Percentiles rank a stretch among this genome's conserved stretches.
These are phyloP conservation scores for Antedon mediterranea DNA, from an alignment of 53 echinoderm and acorn worm genomes.

Conservation along the genomic window DNA sequence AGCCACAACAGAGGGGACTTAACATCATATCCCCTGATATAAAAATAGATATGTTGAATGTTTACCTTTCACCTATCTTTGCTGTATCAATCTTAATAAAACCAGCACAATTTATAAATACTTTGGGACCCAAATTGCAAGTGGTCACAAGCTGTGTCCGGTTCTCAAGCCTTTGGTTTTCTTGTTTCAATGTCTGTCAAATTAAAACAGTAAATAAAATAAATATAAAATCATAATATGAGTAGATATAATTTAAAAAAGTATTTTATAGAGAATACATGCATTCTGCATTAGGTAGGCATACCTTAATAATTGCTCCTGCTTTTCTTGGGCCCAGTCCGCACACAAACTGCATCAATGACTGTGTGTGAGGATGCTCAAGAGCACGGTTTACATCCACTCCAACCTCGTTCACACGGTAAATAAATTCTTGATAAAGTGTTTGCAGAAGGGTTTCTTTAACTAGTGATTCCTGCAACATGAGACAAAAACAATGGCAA, in stretches of 20 bases:
- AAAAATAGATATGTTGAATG: background rate
- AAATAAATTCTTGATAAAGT: slow-evolving; percentile 87
- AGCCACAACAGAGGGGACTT: no score
- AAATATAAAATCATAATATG: no score
- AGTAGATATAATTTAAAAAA: background rate
- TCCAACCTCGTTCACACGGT: slow-evolving; percentile 88
- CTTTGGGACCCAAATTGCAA: slow-evolving; percentile 89
- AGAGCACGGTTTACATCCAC: slow-evolving; percentile 85
- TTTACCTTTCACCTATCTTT: slow-evolving; percentile 80
- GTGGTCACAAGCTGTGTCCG: slow-evolving; percentile 82
- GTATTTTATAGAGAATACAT: no score
- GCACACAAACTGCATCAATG: slow-evolving; percentile 87
- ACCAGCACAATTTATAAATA: slow-evolving; percentile 98
- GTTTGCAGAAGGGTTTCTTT: slow-evolving; percentile 55
- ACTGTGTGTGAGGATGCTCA: slow-evolving; percentile 44
- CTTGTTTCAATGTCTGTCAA: slow-evolving; percentile 71
- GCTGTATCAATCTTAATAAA: slow-evolving; percentile 89
- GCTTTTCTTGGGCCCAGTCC: slow-evolving; percentile 93
- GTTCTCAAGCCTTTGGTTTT: slow-evolving; percentile 78
- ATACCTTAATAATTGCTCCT: slow-evolving; percentile 63
- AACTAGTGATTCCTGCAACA: slow-evolving; percentile 43
- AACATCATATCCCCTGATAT: no score
- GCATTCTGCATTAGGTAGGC: background rate
- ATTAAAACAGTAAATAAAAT: no score
- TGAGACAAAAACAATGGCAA: no score